Evolutionary conservation across 2,113 vertebrate genomes (phyloP).

Genomic region (Hippolais icterina): DNA sequence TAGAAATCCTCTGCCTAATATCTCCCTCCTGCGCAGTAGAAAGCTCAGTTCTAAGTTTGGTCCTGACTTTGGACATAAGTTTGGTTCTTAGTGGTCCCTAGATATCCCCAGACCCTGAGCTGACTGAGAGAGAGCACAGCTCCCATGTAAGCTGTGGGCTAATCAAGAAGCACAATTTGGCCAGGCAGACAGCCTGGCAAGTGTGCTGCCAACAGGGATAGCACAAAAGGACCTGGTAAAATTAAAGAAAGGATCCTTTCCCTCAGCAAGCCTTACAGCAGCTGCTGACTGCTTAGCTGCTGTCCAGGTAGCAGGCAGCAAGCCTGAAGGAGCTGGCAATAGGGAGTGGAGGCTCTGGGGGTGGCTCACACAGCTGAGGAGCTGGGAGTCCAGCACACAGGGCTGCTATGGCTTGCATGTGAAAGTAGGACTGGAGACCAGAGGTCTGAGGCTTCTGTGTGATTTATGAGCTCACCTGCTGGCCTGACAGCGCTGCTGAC

Average conservation of each 20-base stretch:
- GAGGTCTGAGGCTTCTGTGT: background rate
- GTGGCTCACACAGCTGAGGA: fast-evolving
- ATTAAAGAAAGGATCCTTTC: background rate
- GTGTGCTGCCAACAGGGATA: background rate
- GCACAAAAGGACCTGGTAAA: background rate
- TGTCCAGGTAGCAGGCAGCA: background rate
- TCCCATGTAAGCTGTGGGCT: fast-evolving
- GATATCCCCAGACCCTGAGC: background rate
- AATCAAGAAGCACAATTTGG: background rate
- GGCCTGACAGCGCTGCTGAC: background rate
- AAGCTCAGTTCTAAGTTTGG: background rate
- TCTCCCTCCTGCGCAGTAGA: background rate
- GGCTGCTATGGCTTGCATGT: background rate
- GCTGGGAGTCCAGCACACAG: fast-evolving
- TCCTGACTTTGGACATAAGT: background rate
- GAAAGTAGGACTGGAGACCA: background rate
- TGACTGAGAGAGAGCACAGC: background rate
- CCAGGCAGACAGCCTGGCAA: background rate
- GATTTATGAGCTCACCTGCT: fast-evolving
- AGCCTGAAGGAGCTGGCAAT: background rate
- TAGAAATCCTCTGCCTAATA: background rate
- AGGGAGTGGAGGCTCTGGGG: background rate
- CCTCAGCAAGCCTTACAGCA: background rate
- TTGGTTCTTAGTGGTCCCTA: background rate
- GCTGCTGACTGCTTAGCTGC: slow-evolving; percentile 28